Evolutionary conservation across 2,888 invertebrate genomes (phyloP), one percentile per base, ranked within the genome.

Genomic region (Cryptocheilus praepositus): DNA sequence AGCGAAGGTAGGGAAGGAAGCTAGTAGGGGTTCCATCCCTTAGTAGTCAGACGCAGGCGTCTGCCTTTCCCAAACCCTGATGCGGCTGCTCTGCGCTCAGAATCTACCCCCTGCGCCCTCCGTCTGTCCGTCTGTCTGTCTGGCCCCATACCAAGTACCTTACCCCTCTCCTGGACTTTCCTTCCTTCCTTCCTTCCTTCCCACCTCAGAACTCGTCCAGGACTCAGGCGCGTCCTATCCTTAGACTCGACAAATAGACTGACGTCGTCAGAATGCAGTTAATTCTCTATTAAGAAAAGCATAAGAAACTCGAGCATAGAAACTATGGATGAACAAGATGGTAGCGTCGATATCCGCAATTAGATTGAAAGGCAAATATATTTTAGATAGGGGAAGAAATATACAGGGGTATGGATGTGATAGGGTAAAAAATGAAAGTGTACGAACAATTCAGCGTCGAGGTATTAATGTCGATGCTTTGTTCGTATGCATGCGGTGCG

Each of bases 31-130:
- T 73, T 81, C 67, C 75, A 72, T 77, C 77, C 82, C 74, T 79
- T 77, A 63, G 79, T 81, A 82, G 83, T 83, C 82, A 81, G 80
- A 80, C 81, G 79, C 81, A 82, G 80, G 77, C 81, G 82, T 82
- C 79, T 82, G 70, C 69, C 63, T 56, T 58, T 73, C 65, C 58
- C 68, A 67, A 73, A 69, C 65, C 57, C 73, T 76, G 79, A 74
- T 74, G 70, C 63, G 70, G 60, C 65, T 61, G 11, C 22, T 36
- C 59, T 58, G 28, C 63, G 59, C 65, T 65, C 64, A 62, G 49
- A 49, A 57, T 66, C 70, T 45, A 55, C 68, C 66, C 43, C 36
- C 36, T 36, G 36, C 36, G 57, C 22, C 53, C 58, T 57, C 57
- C 56, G 58, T 67, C 44, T 18, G 61, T 61, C 62, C 64, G 73